A percentile compares a stretch with the other conserved stretches of the same genome.
phyloP scores from a whole-genome alignment of 1,140 invertebrate species.

The Microplitis mediator region DNA sequence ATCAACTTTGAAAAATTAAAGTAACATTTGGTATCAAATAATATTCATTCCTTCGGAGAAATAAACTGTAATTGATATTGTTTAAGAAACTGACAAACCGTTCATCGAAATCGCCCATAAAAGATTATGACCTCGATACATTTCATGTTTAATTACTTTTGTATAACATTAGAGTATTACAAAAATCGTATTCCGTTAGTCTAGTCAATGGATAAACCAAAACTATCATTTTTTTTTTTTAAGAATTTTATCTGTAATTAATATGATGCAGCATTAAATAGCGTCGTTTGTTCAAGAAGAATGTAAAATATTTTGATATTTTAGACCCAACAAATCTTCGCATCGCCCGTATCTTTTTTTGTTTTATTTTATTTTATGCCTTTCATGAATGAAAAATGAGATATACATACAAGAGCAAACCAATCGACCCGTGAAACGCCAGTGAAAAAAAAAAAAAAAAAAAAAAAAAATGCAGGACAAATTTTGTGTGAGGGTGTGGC shows the following conservation, averaged over 20 bases:
- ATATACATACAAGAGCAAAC: conserved; percentile 23
- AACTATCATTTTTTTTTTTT: no score
- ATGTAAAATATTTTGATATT: conserved; percentile 27
- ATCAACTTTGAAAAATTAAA: no score
- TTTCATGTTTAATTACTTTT: no score
- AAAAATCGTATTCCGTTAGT: no score
- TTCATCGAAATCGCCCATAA: not conserved
- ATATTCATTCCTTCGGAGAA: no score
- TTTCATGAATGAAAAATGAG: conserved; percentile 32
- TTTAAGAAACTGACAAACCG: no score
- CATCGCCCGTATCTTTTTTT: conserved; percentile 12
- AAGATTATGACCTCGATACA: no score
- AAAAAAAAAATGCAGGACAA: no score
- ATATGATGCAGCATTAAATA: not conserved
- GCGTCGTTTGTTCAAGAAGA: conserved; percentile 16
- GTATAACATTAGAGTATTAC: not conserved
- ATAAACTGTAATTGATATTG: no score
- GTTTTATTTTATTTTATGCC: conserved; percentile 20
- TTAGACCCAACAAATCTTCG: conserved; percentile 28
- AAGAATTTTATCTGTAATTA: not conserved
- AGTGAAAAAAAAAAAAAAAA: conserved; percentile 19
- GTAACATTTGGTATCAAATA: no score
- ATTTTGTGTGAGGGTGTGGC: no score
- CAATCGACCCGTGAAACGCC: conserved; percentile 32
- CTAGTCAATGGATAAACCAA: no score